Percentiles rank a stretch among this genome's conserved stretches.
Conservation (phyloP, 2,113 vertebrate species). For the Tachysurus vachellii region DNA sequence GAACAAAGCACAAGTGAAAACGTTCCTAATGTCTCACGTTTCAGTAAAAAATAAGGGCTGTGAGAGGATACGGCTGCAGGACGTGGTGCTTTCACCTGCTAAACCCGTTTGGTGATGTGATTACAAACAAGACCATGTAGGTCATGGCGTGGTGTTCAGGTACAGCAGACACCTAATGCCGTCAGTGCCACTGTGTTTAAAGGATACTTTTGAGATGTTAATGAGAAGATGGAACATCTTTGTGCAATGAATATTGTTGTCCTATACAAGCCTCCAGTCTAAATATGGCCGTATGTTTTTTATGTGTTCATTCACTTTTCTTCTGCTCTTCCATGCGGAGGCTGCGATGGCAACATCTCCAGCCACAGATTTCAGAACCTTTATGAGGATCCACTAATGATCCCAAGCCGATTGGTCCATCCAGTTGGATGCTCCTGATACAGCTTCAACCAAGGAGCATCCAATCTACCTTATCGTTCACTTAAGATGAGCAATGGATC, state of each 20-base stretch:
- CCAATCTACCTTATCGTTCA: background rate
- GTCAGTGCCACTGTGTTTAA: background rate
- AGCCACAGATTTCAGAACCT: background rate
- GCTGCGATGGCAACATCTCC: too few relatives aligned
- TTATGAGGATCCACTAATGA: background rate
- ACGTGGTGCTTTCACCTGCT: constrained; percentile 15
- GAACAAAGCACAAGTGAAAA: background rate
- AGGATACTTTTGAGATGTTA: background rate
- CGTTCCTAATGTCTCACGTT: background rate
- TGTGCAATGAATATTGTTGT: background rate
- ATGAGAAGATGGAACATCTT: background rate
- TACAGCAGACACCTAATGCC: background rate
- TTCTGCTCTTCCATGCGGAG: background rate
- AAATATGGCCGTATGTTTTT: background rate
- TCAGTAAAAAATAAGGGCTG: constrained; percentile 17
- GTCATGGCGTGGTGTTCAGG: background rate
- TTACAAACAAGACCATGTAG: constrained; percentile 10
- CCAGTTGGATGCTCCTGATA: background rate
- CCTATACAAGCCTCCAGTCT: background rate
- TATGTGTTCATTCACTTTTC: background rate
- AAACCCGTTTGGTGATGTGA: constrained; percentile 33
- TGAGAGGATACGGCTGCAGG: constrained; percentile 8
- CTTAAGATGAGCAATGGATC: background rate
- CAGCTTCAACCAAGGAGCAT: background rate
- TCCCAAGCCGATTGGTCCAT: background rate